phyloP scores from a whole-genome alignment of 2,888 invertebrate species.

The Temnothorax ravouxi region DNA sequence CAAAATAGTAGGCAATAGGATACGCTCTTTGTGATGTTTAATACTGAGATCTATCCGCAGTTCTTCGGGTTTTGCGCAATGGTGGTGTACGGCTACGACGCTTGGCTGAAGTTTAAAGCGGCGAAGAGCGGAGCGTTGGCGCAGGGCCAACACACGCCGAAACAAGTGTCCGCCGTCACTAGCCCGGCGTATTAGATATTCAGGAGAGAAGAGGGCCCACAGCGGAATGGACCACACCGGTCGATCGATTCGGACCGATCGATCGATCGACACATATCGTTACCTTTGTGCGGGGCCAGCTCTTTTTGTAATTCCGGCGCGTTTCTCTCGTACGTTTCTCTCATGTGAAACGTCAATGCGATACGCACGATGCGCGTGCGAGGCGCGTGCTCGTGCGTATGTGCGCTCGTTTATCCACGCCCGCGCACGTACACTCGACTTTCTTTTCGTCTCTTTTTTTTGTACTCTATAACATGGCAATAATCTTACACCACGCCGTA shows the following conservation, averaged over 20 bases:
- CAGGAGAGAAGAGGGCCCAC: not conserved
- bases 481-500: slow-evolving; percentile 51
- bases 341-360: slow-evolving; percentile 7
- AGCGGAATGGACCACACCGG: slow-evolving; percentile 40
- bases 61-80: slow-evolving; percentile 95
- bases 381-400: slow-evolving; percentile 3
- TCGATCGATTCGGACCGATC: slow-evolving; percentile 10
- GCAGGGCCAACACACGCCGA: slow-evolving; percentile 90
- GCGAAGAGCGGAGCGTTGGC: slow-evolving; percentile 90
- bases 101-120: slow-evolving; percentile 92
- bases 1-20: not conserved
- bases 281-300: slow-evolving; percentile 49
- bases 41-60: slow-evolving; percentile 87
- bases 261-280: slow-evolving; percentile 61
- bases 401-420: slow-evolving; percentile 27
- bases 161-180: slow-evolving; percentile 88
- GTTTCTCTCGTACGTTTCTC: slow-evolving; percentile 23
- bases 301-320: slow-evolving; percentile 31
- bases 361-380: slow-evolving; percentile 14
- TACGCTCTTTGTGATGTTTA: slow-evolving; percentile 10
- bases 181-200: slow-evolving; percentile 86
- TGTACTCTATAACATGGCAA: slow-evolving; percentile 58
- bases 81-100: slow-evolving; percentile 93
- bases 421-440: slow-evolving; percentile 48
- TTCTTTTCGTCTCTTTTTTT: slow-evolving; percentile 43